Evolutionary conservation across 2,797 vertebrate genomes (phyloP).

Genomic region (Smutsia temminckii): DNA sequence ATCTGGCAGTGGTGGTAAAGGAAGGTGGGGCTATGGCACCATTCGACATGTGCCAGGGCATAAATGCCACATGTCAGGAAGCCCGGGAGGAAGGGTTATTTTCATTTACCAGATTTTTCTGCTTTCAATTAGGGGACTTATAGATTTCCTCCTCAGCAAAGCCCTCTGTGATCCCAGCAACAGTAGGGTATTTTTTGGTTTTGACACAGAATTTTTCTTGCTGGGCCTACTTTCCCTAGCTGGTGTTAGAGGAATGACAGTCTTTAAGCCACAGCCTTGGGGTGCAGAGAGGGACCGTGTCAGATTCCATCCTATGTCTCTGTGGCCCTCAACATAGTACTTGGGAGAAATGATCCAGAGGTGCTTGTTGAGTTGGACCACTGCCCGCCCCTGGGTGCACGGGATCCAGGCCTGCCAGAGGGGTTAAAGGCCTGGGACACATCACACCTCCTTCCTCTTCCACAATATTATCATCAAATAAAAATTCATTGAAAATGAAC

Average conservation of each 20-base stretch:
- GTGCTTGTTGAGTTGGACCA: not conserved
- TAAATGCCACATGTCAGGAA: not conserved
- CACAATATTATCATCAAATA: slow-evolving; percentile 14
- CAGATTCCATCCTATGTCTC: not conserved
- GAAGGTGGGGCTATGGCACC: not conserved
- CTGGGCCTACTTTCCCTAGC: not conserved
- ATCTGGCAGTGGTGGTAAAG: too few relatives aligned
- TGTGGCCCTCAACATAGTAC: fast-evolving
- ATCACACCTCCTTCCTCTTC: not conserved
- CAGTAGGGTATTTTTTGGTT: not conserved
- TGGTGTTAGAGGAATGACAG: not conserved
- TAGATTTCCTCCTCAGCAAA: not conserved
- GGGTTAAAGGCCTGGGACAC: not conserved
- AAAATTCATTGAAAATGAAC: slow-evolving; percentile 56
- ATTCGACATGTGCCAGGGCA: not conserved
- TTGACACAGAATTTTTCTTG: not conserved
- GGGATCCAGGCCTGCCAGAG: slow-evolving; percentile 1
- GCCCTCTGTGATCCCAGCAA: not conserved
- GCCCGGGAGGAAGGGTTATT: not conserved
- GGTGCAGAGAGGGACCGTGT: fast-evolving
- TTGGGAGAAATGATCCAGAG: not conserved
- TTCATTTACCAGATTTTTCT: not conserved
- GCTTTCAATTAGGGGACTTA: not conserved
- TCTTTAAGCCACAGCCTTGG: not conserved
- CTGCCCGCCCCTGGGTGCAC: not conserved